These are phyloP conservation scores for Tetragonula clypearis DNA, from an alignment of 1,140 invertebrate species.

Conservation along the genomic window DNA sequence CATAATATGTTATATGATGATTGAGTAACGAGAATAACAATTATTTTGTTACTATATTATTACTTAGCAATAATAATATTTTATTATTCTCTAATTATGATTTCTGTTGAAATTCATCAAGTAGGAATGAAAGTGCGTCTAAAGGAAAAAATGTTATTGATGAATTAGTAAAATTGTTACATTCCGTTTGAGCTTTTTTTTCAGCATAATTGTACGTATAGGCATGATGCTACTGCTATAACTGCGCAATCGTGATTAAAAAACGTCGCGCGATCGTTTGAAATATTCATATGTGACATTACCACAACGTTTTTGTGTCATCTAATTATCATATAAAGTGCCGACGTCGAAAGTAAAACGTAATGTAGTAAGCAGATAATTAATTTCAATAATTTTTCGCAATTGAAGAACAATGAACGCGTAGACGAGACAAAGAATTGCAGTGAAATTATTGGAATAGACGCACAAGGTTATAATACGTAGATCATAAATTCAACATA, in stretches of 20 bases:
- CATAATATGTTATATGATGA: background rate
- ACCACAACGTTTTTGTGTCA: background rate
- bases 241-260: background rate
- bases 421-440: background rate
- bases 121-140: too few species aligned
- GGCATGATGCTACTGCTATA: conserved; percentile 11
- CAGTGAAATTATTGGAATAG: background rate
- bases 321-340: background rate
- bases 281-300: background rate
- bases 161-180: conserved; percentile 35
- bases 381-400: background rate
- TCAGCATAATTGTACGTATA: background rate
- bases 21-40: background rate
- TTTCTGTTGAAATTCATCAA: background rate
- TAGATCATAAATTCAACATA: background rate
- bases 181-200: conserved; percentile 40
- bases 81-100: background rate
- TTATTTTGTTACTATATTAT: background rate
- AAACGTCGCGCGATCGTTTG: background rate
- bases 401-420: too few species aligned
- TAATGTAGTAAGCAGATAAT: background rate
- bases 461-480: too few species aligned
- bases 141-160: conserved; percentile 37
- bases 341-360: background rate
- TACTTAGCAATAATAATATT: background rate